Evolutionary conservation across 2,113 vertebrate genomes (phyloP), one percentile per base, ranked within the genome.

Genomic region (Strix uralensis): DNA sequence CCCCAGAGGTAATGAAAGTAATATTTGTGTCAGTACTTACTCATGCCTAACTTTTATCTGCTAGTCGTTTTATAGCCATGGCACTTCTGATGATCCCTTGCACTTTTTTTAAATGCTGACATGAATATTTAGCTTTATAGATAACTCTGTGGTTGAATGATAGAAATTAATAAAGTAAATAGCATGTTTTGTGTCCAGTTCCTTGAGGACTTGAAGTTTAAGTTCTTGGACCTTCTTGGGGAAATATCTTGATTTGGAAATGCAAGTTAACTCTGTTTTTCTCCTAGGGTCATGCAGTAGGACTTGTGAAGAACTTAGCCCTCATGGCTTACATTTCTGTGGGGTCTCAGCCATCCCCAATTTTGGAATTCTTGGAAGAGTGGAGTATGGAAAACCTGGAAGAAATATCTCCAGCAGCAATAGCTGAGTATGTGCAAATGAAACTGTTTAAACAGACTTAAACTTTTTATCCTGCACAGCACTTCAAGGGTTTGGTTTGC

Each of bases 381-480:
- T 99, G 99, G 99, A 99, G 99, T 94, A 99, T 99, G 99, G 99
- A 99, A 98, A 99, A 99, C 95, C 96, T 99, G 90, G 99, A 99
- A 98, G 99, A 99, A 98, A 99, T 99, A 95, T 99, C 99, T 30
- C 99, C 99, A 54, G 99, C 99, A 47, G 99, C 99, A 74, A 99
- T 99, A 82, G 99, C 99, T 42, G 99, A 99, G 99, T 99, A 77
- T 38, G 99, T 98, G 59, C 72, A 77, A 58, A 57, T 81, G 9
- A 30, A n/a, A 44, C 18, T 40, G 11, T 83, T 82, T 34, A 44
- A 86, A 72, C 1, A 81, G 23, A 36, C 9, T 66, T 61, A 22
- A 86, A 25, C 4, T 61, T 58, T 92, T 86, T 81, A 21, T 91
- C 65, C 27, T 89, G 52, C 58, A 29, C 44, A 81, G 19, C 13